Percentiles rank a stretch among this genome's conserved stretches.
These are phyloP conservation scores for Itoplectis maculator DNA, from an alignment of 2,888 invertebrate genomes.

Conservation along the genomic window DNA sequence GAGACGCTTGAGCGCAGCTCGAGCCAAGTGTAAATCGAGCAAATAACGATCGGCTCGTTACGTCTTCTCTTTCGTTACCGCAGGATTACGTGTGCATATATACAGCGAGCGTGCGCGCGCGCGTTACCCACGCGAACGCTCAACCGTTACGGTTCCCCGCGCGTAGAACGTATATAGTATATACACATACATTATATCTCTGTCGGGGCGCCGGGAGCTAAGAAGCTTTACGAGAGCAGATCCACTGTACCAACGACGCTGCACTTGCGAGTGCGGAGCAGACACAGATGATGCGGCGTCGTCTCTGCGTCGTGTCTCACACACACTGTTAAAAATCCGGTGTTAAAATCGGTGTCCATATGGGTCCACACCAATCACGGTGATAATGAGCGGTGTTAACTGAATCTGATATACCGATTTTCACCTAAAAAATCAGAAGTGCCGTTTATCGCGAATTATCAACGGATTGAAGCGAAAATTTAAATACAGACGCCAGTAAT, in stretches of 20 bases:
- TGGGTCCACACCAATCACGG: too few relatives aligned
- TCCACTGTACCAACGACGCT: neutral
- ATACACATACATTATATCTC: slow-evolving; percentile 5
- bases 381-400: too few relatives aligned
- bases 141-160: slow-evolving; percentile 27
- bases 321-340: too few relatives aligned
- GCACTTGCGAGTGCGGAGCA: too few relatives aligned
- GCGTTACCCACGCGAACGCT: slow-evolving; percentile 2
- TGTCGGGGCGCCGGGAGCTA: neutral
- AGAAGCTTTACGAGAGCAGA: slow-evolving; percentile 27
- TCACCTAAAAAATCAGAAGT: too few relatives aligned
- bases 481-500: too few relatives aligned
- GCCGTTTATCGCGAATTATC: too few relatives aligned
- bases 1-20: slow-evolving; percentile 21
- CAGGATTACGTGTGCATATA: slow-evolving; percentile 48
- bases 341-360: too few relatives aligned
- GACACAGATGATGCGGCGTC: slow-evolving; percentile 8
- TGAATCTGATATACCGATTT: too few relatives aligned
- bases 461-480: too few relatives aligned
- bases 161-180: too few relatives aligned
- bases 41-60: slow-evolving; percentile 74
- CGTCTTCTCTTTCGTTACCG: slow-evolving; percentile 69
- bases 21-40: slow-evolving; percentile 74
- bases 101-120: neutral
- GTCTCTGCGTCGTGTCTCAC: slow-evolving; percentile 18